Conservation (phyloP, 1,140 invertebrate species). For the Portunus trituberculatus region DNA sequence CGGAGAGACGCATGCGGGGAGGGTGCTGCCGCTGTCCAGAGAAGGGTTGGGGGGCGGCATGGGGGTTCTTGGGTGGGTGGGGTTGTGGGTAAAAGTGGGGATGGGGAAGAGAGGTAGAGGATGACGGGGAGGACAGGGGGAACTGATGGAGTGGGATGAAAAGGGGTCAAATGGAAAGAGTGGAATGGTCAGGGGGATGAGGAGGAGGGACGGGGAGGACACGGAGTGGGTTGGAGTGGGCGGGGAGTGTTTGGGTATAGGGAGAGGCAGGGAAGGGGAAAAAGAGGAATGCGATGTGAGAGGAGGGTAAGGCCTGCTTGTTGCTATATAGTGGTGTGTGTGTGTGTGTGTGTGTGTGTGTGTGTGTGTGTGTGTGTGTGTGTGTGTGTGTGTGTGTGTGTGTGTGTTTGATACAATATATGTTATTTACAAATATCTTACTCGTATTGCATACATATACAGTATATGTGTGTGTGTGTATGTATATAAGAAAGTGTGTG, state of each 20-base stretch:
- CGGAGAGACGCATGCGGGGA: neutral
- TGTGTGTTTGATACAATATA: neutral
- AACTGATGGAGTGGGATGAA: neutral
- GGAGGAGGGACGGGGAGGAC: neutral
- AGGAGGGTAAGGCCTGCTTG: too few species aligned
- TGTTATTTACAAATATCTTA: too few species aligned
- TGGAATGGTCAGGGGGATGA: neutral
- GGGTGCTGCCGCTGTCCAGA: neutral
- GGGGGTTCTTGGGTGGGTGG: neutral
- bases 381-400: conserved; percentile 18
- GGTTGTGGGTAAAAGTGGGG: neutral
- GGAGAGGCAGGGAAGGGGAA: neutral
- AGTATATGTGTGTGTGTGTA: conserved; percentile 31
- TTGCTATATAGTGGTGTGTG: neutral
- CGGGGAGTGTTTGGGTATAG: neutral
- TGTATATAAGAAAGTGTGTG: neutral
- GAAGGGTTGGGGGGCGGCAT: neutral
- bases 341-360: conserved; percentile 18
- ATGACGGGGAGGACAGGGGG: neutral
- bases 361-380: neutral
- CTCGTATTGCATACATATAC: neutral
- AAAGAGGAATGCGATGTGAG: neutral
- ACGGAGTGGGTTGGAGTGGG: neutral
- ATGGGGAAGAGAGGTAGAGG: neutral
- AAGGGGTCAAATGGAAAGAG: neutral